Percentiles rank a stretch among this genome's conserved stretches.
These are phyloP conservation scores for Esox masquinongy DNA, from an alignment of 2,797 vertebrate species.

Conservation along the genomic window DNA sequence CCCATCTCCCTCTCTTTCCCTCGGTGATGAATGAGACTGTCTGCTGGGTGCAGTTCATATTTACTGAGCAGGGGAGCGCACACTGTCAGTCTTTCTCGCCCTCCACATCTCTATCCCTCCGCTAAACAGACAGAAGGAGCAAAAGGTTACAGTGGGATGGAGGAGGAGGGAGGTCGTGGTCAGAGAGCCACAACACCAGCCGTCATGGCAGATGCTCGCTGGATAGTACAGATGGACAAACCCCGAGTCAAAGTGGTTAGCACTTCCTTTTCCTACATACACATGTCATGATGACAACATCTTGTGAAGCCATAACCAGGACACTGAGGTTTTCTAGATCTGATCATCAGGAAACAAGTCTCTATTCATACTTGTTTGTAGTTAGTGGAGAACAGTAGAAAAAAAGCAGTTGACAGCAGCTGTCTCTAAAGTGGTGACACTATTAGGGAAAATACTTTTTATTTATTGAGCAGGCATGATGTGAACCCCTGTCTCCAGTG, in stretches of 20 bases:
- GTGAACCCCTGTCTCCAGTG: too few relatives aligned
- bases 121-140: slow-evolving; percentile 78
- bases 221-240: slow-evolving; percentile 35
- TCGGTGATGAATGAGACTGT: slow-evolving; percentile 83
- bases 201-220: not conserved
- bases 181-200: slow-evolving; percentile 47
- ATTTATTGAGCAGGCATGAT: slow-evolving; percentile 18
- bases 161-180: slow-evolving; percentile 62
- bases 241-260: not conserved
- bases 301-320: not conserved
- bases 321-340: not conserved
- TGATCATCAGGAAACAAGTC: not conserved
- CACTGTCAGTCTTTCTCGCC: slow-evolving; percentile 80
- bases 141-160: slow-evolving; percentile 73
- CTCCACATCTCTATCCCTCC: slow-evolving; percentile 80
- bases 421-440: slow-evolving; percentile 60
- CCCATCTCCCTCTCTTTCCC: slow-evolving; percentile 24
- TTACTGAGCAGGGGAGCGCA: slow-evolving; percentile 82
- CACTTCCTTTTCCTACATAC: slow-evolving; percentile 1
- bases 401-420: slow-evolving; percentile 54
- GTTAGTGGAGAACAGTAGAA: slow-evolving; percentile 49
- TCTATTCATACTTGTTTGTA: slow-evolving; percentile 22
- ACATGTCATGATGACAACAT: not conserved
- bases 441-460: slow-evolving; percentile 74
- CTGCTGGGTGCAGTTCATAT: slow-evolving; percentile 83